Conservation (phyloP, 2,797 vertebrate genomes). For the Catamblyrhynchus diadema region DNA sequence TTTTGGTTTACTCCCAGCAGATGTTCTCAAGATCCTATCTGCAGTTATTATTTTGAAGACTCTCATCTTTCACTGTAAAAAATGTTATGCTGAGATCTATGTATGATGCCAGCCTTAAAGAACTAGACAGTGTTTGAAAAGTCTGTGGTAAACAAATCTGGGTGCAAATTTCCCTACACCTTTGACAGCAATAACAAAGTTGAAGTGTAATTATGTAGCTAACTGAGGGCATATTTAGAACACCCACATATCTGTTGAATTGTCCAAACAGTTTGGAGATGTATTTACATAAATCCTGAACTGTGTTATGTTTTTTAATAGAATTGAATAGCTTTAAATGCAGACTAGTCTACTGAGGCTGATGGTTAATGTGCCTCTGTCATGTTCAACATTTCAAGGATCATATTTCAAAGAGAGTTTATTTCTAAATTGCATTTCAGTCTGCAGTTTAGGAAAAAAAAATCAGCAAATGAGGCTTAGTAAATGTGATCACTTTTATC, state of each 20-base stretch:
- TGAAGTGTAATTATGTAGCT: background rate
- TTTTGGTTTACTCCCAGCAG: background rate
- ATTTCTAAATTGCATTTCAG: conserved; percentile 45
- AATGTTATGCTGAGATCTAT: background rate
- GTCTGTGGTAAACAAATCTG: background rate
- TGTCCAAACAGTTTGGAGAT: background rate
- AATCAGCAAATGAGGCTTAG: conserved; percentile 1
- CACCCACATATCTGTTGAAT: background rate
- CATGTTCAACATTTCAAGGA: conserved; percentile 38
- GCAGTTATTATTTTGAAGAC: background rate
- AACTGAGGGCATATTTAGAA: background rate
- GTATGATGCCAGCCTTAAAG: background rate
- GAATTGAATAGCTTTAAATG: conserved; percentile 2
- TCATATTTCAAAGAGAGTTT: conserved; percentile 37
- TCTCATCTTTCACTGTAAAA: background rate
- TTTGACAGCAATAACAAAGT: background rate
- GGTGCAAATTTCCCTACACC: background rate
- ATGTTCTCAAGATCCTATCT: background rate
- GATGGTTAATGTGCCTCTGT: conserved; percentile 22
- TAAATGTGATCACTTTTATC: conserved; percentile 38
- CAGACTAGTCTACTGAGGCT: background rate
- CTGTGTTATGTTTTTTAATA: background rate
- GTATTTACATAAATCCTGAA: background rate
- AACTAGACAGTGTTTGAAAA: background rate
- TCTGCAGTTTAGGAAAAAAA: background rate